Evolutionary conservation across 2,888 invertebrate genomes (phyloP), one percentile per base, ranked within the genome.

Genomic region (Mellilla xanthometata): DNA sequence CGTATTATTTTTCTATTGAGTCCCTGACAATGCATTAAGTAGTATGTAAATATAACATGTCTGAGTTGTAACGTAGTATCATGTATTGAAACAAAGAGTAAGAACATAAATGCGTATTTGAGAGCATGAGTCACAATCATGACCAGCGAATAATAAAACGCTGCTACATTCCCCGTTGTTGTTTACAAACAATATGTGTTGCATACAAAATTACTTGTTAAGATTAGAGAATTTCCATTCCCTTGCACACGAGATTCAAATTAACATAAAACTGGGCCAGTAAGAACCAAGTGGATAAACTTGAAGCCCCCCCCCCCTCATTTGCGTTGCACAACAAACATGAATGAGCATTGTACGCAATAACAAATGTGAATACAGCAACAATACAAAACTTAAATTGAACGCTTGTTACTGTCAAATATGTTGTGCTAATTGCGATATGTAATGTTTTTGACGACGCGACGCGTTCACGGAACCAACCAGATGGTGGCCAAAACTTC

Each of bases 321-420:
- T 42, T 23, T 27, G 33, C 32, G 12, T 71, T 72, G 58, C 68
- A 66, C 64, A 68, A 72, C 56, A 54, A 60, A 59, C 35, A 48
- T 47, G 45, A 54, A 53, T 51, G 15, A 32, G 29, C 24, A 36
- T 13, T 9, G 22, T 31, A 46, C 50, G 39, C 28, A 36, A 31
- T 31, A 47, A 28, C 23, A 44, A 35, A 33, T 22, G 26, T 31
- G 13, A 55, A 49, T 39, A 51, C 53, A 60, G 60, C 45, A 60
- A 55, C 55, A 55, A 13, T 29, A 28, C 29, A 9, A 53, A 58
- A 49, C 41, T 43, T 53, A 54, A 49, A 24, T 8, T 6, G 15
- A 19, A 19, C 15, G 57, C 48, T 55, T 51, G 47, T 49, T 51
- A 35, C 30, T 47, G 41, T 53, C 43, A 44, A 45, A 49, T 13